A percentile compares a stretch with the other conserved stretches of the same genome.
Evolutionary conservation across 1,140 invertebrate species (phyloP).

Genomic region (Platyscapa corneri): DNA sequence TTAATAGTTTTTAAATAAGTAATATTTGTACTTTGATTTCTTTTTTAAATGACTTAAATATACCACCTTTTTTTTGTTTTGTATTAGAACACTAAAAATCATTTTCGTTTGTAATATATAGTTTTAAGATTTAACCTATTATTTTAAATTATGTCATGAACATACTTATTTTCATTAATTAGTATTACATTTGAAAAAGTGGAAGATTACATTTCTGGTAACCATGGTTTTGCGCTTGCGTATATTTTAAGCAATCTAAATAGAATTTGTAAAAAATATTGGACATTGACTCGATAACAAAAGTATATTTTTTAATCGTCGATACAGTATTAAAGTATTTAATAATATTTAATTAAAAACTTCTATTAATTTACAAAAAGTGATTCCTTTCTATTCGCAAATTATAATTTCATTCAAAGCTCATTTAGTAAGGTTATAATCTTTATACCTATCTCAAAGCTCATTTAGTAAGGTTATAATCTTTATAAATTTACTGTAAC

Average conservation of each 20-base stretch:
- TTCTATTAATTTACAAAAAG: slow-evolving; percentile 10
- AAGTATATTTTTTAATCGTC: neutral
- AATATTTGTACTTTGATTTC: no score
- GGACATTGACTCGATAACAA: neutral
- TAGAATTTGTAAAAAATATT: neutral
- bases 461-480: neutral
- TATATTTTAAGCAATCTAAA: neutral
- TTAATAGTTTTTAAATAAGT: no score
- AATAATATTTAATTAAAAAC: neutral
- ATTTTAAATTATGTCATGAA: no score
- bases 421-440: neutral
- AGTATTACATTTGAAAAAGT: no score
- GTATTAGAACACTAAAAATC: no score
- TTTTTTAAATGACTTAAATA: no score
- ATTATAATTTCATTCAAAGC: neutral
- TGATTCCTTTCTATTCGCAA: neutral
- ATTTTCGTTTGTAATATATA: no score
- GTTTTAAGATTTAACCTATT: no score
- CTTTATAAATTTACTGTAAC: neutral
- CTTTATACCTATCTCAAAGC: no score
- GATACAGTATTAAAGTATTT: neutral
- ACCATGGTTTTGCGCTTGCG: slow-evolving; percentile 6
- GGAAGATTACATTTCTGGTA: no score
- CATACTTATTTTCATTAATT: no score
- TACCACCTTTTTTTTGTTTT: no score